Percentiles rank a stretch among this genome's conserved stretches.
phyloP scores from a whole-genome alignment of 1,140 invertebrate genomes.

The Nomia melanderi region DNA sequence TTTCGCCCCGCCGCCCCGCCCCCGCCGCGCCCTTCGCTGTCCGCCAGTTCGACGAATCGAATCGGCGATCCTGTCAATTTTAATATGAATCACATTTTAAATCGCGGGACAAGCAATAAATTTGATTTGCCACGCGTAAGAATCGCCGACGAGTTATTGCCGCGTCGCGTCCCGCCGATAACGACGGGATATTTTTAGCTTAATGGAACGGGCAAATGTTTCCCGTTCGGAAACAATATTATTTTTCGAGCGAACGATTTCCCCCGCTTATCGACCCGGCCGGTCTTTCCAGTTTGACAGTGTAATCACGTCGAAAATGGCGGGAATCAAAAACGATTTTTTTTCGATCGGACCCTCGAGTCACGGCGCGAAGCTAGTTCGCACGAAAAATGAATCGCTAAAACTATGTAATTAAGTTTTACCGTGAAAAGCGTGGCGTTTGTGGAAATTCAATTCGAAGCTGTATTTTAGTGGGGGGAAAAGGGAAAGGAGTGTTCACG shows the following conservation, averaged over 20 bases:
- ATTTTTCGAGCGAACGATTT: not conserved
- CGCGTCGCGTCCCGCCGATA: not conserved
- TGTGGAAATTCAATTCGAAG: too few species aligned
- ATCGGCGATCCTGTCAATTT: not conserved
- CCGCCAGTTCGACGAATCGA: not conserved
- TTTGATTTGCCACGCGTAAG: not conserved
- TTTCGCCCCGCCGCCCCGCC: too few species aligned
- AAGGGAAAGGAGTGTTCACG: too few species aligned
- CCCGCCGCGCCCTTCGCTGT: too few species aligned
- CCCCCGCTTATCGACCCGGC: not conserved
- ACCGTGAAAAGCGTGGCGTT: too few species aligned
- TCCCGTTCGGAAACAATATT: not conserved
- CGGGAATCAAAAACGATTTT: too few species aligned
- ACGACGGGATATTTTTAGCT: constrained; percentile 1
- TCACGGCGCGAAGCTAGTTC: too few species aligned
- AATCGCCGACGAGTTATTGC: not conserved
- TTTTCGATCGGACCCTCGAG: too few species aligned
- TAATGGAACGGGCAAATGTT: not conserved
- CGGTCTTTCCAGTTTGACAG: not conserved
- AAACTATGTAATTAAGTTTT: too few species aligned
- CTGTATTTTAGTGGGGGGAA: too few species aligned
- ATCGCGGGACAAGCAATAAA: constrained; percentile 27
- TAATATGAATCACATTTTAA: not conserved
- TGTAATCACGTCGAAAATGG: too few species aligned
- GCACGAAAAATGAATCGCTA: too few species aligned